Percentiles rank a stretch among this genome's conserved stretches.
These are phyloP conservation scores for Lophius americanus DNA, from an alignment of 2,797 vertebrate genomes.

Conservation along the genomic window DNA sequence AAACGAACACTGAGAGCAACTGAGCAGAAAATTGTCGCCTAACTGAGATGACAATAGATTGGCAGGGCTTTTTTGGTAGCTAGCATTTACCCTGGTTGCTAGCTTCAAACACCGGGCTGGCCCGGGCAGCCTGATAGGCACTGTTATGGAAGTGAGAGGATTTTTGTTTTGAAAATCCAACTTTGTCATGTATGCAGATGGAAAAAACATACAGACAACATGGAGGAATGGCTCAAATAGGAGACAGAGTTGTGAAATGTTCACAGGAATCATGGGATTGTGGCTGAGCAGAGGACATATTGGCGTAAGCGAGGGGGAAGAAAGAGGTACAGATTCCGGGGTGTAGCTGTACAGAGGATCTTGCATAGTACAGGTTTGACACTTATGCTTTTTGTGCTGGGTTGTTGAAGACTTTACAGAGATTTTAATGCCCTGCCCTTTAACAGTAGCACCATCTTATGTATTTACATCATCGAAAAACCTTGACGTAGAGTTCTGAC, in stretches of 20 bases:
- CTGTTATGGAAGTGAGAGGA: conserved; percentile 48
- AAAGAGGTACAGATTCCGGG: conserved; percentile 36
- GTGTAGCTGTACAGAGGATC: conserved; percentile 58
- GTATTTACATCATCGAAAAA: conserved; percentile 44
- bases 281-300: not conserved
- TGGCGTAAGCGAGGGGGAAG: conserved; percentile 2
- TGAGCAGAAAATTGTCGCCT: conserved; percentile 28
- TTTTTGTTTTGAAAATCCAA: not conserved
- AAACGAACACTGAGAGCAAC: conserved; percentile 31
- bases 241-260: conserved; percentile 20
- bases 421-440: conserved; percentile 60
- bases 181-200: conserved; percentile 23
- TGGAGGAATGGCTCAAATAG: conserved; percentile 37
- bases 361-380: conserved; percentile 85
- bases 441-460: conserved; percentile 81
- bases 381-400: conserved; percentile 82
- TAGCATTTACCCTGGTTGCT: conserved; percentile 54
- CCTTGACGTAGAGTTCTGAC: conserved; percentile 40
- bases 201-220: conserved; percentile 20
- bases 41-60: conserved; percentile 30
- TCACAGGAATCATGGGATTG: conserved; percentile 11
- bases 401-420: conserved; percentile 61
- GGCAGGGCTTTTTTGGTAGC: conserved; percentile 50
- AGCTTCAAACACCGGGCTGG: conserved; percentile 62
- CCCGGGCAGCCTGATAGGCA: conserved; percentile 70